These are phyloP conservation scores for Megathymus violae DNA, from an alignment of 1,140 invertebrate genomes.

Conservation along the genomic window DNA sequence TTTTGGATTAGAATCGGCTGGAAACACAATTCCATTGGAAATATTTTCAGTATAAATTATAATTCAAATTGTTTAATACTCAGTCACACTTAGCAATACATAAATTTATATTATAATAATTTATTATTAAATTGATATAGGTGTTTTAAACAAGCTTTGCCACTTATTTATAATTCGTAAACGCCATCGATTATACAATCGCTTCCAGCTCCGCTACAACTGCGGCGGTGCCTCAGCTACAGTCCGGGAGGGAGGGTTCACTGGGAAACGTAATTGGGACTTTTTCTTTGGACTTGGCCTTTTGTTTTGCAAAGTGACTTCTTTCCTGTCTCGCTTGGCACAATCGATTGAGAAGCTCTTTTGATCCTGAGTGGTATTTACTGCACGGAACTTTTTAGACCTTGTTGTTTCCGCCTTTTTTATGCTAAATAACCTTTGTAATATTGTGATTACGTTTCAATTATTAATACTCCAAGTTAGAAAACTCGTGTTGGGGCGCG, in stretches of 20 bases:
- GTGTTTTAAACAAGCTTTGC: not conserved
- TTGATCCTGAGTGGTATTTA: constrained; percentile 8
- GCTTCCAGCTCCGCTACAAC: constrained; percentile 42
- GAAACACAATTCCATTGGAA: too few species aligned
- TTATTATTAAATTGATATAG: too few species aligned
- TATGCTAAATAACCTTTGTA: too few species aligned
- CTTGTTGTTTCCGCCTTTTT: not conserved
- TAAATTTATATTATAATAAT: too few species aligned
- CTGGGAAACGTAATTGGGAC: constrained; percentile 77
- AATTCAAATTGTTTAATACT: too few species aligned
- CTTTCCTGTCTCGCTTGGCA: constrained; percentile 61
- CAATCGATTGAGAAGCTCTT: constrained; percentile 65
- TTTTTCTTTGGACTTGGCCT: constrained; percentile 77
- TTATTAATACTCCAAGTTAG: too few species aligned
- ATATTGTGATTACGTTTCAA: too few species aligned
- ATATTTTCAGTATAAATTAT: too few species aligned
- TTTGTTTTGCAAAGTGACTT: constrained; percentile 80
- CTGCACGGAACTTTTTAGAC: too few species aligned
- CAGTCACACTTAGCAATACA: too few species aligned
- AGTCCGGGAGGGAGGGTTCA: constrained; percentile 37
- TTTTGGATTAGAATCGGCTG: too few species aligned
- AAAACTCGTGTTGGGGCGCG: too few species aligned
- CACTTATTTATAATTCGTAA: not conserved
- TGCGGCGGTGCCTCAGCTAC: constrained; percentile 40
- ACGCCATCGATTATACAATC: not conserved